Conservation (phyloP, 2,797 vertebrate species). For the Mus caroli region DNA sequence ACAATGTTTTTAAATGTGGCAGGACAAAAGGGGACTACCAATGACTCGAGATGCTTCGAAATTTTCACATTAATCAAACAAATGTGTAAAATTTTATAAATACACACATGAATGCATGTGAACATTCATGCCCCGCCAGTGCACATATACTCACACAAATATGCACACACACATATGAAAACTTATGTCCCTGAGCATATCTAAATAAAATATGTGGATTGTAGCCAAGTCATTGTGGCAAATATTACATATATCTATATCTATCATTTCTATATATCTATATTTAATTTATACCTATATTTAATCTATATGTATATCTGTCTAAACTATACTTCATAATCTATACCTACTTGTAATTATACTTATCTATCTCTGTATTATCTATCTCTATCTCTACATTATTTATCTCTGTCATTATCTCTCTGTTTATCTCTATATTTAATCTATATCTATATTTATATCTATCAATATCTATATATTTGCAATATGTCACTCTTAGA, state of each 20-base stretch:
- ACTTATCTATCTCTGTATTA: background rate
- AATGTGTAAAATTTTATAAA: background rate
- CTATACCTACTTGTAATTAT: background rate
- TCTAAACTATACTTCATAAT: background rate
- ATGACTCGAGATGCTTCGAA: background rate
- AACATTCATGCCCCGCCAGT: accelerated
- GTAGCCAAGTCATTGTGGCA: background rate
- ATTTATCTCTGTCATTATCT: background rate
- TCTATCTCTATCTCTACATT: background rate
- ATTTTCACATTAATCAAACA: background rate
- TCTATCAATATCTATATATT: background rate
- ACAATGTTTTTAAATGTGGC: background rate
- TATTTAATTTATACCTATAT: background rate
- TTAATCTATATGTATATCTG: background rate
- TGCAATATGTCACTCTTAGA: background rate
- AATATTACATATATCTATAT: background rate
- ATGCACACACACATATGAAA: background rate
- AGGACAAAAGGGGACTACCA: background rate
- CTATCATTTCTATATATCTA: background rate
- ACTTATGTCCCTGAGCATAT: background rate
- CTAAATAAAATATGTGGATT: background rate
- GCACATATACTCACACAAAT: background rate
- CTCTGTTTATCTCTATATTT: background rate
- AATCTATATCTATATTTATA: background rate
- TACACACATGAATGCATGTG: background rate